Percentiles rank a stretch among this genome's conserved stretches.
Conservation (phyloP, 92 coral and sea anemone genomes). For the Parazoanthus darwini region DNA sequence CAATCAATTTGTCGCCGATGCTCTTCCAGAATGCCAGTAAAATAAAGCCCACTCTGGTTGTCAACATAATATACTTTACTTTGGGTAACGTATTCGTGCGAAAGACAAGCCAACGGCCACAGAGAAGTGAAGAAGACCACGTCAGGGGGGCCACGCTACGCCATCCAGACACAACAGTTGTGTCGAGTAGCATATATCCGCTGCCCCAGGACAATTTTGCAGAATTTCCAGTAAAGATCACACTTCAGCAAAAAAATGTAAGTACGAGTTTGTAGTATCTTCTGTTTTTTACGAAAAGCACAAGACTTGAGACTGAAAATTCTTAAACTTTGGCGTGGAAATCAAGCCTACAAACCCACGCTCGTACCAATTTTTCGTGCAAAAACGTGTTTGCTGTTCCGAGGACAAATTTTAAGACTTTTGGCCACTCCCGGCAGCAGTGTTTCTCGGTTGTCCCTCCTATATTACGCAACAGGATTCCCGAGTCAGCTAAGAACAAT, state of each 20-base stretch:
- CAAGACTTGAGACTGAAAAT: too few species aligned
- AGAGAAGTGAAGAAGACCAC: background rate
- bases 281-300: too few species aligned
- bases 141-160: background rate
- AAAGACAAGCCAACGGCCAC: background rate
- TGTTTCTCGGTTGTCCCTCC: too few species aligned
- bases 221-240: conserved; percentile 14
- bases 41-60: background rate
- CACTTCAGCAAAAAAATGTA: conserved; percentile 17
- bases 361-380: too few species aligned
- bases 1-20: background rate
- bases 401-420: too few species aligned
- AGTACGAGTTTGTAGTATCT: background rate
- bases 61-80: background rate
- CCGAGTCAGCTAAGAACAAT: too few species aligned
- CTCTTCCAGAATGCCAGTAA: background rate
- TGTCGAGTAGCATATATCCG: conserved; percentile 10
- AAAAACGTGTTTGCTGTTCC: too few species aligned
- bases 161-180: background rate
- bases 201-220: background rate
- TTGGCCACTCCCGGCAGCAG: too few species aligned
- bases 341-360: too few species aligned
- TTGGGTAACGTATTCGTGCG: conserved; percentile 8
- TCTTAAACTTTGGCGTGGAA: too few species aligned
- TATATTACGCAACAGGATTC: too few species aligned